phyloP scores from a whole-genome alignment of 2,888 invertebrate species.

The Tillus elongatus region DNA sequence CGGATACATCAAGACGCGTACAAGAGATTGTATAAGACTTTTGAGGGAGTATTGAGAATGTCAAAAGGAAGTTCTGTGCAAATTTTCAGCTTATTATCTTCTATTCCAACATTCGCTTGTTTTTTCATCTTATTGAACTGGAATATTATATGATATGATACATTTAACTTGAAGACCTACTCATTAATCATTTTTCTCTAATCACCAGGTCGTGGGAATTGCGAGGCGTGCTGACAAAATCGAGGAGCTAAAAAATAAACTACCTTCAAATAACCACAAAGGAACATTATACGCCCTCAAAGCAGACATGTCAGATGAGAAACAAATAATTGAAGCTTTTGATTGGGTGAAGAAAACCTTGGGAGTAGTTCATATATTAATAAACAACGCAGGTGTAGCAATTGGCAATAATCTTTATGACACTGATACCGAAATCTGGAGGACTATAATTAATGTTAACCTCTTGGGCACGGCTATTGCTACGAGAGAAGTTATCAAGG shows the following conservation, averaged over 20 bases:
- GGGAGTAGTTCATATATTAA: conserved; percentile 6
- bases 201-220: conserved; percentile 6
- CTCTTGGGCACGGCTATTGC: conserved; percentile 9
- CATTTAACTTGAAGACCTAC: too few relatives aligned
- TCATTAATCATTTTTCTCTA: too few relatives aligned
- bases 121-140: too few relatives aligned
- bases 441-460: conserved; percentile 11
- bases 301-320: conserved; percentile 9
- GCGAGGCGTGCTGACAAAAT: background rate
- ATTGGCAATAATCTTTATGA: conserved; percentile 1
- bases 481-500: conserved; percentile 10
- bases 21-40: too few relatives aligned
- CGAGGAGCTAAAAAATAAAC: background rate
- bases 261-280: background rate
- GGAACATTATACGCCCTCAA: background rate
- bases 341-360: conserved; percentile 9
- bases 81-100: too few relatives aligned
- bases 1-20: too few relatives aligned
- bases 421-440: conserved; percentile 10
- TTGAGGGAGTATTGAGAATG: too few relatives aligned
- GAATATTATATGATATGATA: too few relatives aligned
- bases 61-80: too few relatives aligned
- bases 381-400: conserved; percentile 10
- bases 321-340: conserved; percentile 8
- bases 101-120: too few relatives aligned